phyloP scores from a whole-genome alignment of 2,113 vertebrate genomes.

The Struthidea cinerea region DNA sequence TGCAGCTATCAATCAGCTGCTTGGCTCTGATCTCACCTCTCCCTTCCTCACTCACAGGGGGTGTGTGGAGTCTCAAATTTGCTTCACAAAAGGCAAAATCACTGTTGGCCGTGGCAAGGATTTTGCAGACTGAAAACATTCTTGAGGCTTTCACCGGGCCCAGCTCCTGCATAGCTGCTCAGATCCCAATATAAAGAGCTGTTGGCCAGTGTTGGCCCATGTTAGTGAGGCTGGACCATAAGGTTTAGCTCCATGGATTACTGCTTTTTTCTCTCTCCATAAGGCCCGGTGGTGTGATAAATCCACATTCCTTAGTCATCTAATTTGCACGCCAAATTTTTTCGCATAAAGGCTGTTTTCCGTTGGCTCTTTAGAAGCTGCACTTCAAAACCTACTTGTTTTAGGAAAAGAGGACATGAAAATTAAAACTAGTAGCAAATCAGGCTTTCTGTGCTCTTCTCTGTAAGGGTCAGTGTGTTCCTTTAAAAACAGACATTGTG shows the following conservation, averaged over 20 bases:
- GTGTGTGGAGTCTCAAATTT: not conserved
- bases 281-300: not conserved
- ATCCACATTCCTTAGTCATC: not conserved
- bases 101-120: not conserved
- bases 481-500: slow-evolving; percentile 42
- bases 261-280: not conserved
- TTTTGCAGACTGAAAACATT: not conserved
- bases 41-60: not conserved
- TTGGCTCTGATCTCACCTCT: not conserved
- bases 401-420: not conserved
- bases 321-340: not conserved
- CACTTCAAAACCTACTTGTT: not conserved
- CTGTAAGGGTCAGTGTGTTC: slow-evolving; percentile 5
- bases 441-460: not conserved
- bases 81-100: not conserved
- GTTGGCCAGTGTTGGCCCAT: not conserved
- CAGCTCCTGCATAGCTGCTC: not conserved
- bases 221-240: not conserved
- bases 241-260: not conserved
- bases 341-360: not conserved
- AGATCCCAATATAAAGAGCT: not conserved
- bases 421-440: not conserved
- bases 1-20: not conserved
- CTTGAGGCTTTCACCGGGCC: not conserved
- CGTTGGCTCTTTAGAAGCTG: not conserved